Percentiles rank a stretch among this genome's conserved stretches.
phyloP scores from a whole-genome alignment of 2,797 vertebrate genomes.

The Agapornis canus region DNA sequence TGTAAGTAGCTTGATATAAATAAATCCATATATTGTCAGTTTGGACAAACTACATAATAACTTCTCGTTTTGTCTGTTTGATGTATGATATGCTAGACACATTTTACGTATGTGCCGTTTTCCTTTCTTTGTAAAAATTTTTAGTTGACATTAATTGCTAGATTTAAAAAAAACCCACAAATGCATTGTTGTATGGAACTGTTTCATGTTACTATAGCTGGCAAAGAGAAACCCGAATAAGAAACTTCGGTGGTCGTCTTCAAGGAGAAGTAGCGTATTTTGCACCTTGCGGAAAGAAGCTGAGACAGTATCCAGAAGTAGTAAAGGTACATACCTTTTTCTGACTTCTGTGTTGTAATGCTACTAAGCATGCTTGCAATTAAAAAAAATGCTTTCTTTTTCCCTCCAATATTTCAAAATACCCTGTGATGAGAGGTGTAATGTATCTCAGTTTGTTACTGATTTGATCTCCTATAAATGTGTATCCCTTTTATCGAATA shows the following conservation, averaged over 20 bases:
- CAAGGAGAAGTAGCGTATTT: conserved; percentile 94
- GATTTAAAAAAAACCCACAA: background rate
- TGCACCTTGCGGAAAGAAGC: conserved; percentile 94
- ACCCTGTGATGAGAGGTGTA: conserved; percentile 51
- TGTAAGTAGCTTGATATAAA: background rate
- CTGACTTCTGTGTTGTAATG: background rate
- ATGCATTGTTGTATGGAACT: conserved; percentile 46
- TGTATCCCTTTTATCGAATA: conserved; percentile 61
- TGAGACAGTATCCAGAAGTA: conserved; percentile 93
- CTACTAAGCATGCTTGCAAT: conserved; percentile 40
- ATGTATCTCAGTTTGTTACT: conserved; percentile 40
- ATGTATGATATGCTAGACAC: background rate
- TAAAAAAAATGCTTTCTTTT: background rate
- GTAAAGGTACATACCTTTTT: conserved; percentile 85
- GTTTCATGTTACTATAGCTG: conserved; percentile 81
- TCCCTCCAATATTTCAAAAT: conserved; percentile 55
- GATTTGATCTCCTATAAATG: conserved; percentile 62
- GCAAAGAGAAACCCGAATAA: conserved; percentile 93
- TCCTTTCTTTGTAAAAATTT: background rate
- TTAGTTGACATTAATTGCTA: background rate
- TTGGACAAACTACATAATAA: background rate
- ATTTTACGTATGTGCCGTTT: background rate
- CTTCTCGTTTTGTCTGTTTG: background rate
- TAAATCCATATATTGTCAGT: background rate
- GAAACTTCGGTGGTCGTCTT: conserved; percentile 85